A percentile compares a stretch with the other conserved stretches of the same genome.
Evolutionary conservation across 1,140 invertebrate genomes (phyloP).

Genomic region (Lepidostoma basale): DNA sequence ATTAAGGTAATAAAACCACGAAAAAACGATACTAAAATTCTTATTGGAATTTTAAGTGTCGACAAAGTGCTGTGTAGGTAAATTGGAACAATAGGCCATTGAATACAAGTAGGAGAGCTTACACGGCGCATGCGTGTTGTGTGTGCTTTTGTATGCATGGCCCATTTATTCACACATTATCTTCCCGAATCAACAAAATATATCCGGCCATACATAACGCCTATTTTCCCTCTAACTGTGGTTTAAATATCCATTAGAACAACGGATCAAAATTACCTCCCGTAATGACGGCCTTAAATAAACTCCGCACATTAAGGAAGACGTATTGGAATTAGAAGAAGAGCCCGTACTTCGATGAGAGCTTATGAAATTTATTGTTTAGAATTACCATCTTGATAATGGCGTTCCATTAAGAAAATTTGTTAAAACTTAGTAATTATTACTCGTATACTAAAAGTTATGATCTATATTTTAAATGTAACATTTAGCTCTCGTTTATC

Average conservation of each 20-base stretch:
- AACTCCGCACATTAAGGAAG: neutral
- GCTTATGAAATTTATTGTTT: neutral
- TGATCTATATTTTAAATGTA: no score
- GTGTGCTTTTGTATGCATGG: slow-evolving; percentile 9
- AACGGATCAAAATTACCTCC: slow-evolving; percentile 5
- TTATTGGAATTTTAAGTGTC: slow-evolving; percentile 15
- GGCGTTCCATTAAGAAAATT: no score
- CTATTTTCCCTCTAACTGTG: slow-evolving; percentile 5
- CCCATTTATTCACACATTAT: slow-evolving; percentile 24
- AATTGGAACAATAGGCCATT: slow-evolving; percentile 18
- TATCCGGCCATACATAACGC: slow-evolving; percentile 22
- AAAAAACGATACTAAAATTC: neutral
- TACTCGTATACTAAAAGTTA: no score
- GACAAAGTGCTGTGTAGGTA: slow-evolving; percentile 7
- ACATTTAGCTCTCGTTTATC: no score
- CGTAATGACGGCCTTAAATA: slow-evolving; percentile 7
- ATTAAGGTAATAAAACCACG: neutral
- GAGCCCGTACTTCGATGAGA: neutral
- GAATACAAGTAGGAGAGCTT: neutral
- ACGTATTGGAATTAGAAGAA: neutral
- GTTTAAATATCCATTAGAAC: slow-evolving; percentile 17
- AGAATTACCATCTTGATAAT: no score
- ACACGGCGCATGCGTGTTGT: slow-evolving; percentile 1
- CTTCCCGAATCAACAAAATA: slow-evolving; percentile 25
- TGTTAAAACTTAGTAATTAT: no score